Evolutionary conservation across 2,113 vertebrate species (phyloP), one percentile per base, ranked within the genome.

Genomic region (Campylomormyrus tamandua): DNA sequence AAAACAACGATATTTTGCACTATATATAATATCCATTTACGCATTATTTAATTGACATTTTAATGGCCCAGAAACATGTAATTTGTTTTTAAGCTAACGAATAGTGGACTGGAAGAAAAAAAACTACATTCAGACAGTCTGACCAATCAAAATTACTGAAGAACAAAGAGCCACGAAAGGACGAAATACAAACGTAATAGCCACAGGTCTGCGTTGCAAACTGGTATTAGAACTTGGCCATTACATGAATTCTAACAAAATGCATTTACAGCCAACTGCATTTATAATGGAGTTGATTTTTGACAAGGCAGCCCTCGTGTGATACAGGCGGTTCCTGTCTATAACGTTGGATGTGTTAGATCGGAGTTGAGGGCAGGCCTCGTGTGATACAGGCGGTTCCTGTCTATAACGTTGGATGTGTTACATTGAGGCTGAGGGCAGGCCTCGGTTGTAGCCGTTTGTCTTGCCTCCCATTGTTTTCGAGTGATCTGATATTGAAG

Each of bases 401-500:
- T 46, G 19, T 84, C 39, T 84, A 84, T 46, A 48, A 84, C 35
- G 77, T 3, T 21, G 77, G 77, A 24, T 83, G 35, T 42, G 42
- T 11, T 13, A n/a, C 2, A 46, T n/a, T 3, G 90, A 93, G 94
- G 91, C 93, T 94, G 93, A 93, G 94, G 94, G 92, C 94, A 94
- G 93, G 90, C 90, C 91, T 90, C 90, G 92, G 91, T 93, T 91
- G 93, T 90, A 91, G 91, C 91, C 92, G 92, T 94, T 90, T 93
- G 92, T 94, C 90, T 93, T 84, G 88, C 88, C 86, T 48, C 92
- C 91, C 90, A 94, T 95, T 94, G 93, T 94, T 89, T 95, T 93
- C 92, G 62, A 52, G 83, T 91, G 93, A 93, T 93, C 93, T 92
- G 83, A 86, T 92, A 93, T 92, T 93, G 94, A 89, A 89, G 91